Evolutionary conservation across 2,797 vertebrate genomes (phyloP), one percentile per base, ranked within the genome.

Genomic region (Crenuchus spilurus): DNA sequence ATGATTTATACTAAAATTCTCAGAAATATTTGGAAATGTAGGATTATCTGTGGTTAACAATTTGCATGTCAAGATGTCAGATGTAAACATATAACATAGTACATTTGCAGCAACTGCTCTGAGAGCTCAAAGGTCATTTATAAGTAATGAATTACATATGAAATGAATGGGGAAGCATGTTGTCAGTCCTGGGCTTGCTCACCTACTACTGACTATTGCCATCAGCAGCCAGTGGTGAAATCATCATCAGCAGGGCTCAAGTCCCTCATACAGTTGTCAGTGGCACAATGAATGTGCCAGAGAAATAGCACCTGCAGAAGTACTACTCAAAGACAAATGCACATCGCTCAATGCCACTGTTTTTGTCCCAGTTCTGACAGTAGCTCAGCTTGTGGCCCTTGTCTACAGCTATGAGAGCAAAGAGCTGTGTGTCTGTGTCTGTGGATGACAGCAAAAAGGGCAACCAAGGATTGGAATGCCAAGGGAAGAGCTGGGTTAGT

Each of bases 381-480:
- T 54, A 57, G 71, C 35, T 48, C 28, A 20, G 18, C 22, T 37
- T 49, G 35, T 65, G 68, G 28, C 22, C 35, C 31, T 55, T 46
- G 41, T 71, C 61, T 72, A 73, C 42, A 74, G 58, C 26, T 48
- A 44, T 60, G 26, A 55, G 33, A 51, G 63, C 61, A 75, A 37
- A 54, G 54, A 30, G 62, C 33, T 70, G 64, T 49, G 6, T 41
- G 54, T 72, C 64, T 46, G 31, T 51, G 51, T 54, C 46, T 70
- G 66, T 13, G 39, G 58, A 55, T 49, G 41, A 67, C 9, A 28
- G 41, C 18, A 14, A 42, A 66, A 71, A 76, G 63, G 66, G 70
- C 74, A 67, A 74, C 33, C 35, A 41, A 74, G 71, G 46, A 74
- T 71, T 49, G 68, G 33, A 57, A 80, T 74, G 61, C 70, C 70